Conservation (phyloP, 2,113 vertebrate species). For the Triplophysa tibetana region DNA sequence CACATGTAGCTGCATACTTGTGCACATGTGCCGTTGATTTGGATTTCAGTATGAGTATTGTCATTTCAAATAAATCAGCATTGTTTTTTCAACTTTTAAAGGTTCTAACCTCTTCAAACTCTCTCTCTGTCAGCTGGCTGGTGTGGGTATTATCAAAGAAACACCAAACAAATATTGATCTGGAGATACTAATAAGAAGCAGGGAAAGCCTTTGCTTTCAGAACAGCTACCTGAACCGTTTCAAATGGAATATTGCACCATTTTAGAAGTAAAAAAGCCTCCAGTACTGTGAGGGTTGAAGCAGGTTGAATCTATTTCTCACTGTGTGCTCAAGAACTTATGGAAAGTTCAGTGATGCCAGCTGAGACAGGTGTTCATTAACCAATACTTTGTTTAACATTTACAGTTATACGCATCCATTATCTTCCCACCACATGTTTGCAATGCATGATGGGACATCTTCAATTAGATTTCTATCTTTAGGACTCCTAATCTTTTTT, state of each 20-base stretch:
- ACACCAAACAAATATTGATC: slow-evolving; percentile 28
- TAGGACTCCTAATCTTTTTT: neutral
- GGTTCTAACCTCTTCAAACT: neutral
- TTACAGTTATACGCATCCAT: neutral
- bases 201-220: neutral
- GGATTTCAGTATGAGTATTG: neutral
- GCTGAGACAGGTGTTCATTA: slow-evolving; percentile 9
- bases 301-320: slow-evolving; percentile 8
- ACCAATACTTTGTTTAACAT: neutral
- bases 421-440: neutral
- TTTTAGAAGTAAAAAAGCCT: slow-evolving; percentile 1
- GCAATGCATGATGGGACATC: neutral
- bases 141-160: slow-evolving; percentile 2
- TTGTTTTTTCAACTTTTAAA: slow-evolving; percentile 6
- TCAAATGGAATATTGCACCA: slow-evolving; percentile 2
- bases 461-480: neutral
- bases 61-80: neutral
- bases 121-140: neutral
- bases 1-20: no score
- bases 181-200: slow-evolving; percentile 18
- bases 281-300: neutral
- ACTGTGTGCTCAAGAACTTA: slow-evolving; percentile 28
- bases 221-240: slow-evolving; percentile 1
- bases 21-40: no score
- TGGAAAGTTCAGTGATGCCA: neutral